Conservation (phyloP, 2,888 invertebrate genomes). For the Tiliacea aurago region DNA sequence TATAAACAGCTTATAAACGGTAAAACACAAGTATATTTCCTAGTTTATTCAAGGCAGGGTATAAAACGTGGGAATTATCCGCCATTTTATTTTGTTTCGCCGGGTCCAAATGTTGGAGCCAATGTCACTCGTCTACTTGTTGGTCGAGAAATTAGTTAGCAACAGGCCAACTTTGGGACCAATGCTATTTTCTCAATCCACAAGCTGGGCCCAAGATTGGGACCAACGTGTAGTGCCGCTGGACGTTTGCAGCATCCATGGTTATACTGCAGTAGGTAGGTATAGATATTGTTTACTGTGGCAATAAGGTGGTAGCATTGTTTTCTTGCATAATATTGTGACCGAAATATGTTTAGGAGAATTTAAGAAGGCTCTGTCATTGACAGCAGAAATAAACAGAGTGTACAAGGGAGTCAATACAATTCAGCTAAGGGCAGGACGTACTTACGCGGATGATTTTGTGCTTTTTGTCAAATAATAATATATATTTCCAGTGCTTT, state of each 20-base stretch:
- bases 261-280: conserved; percentile 20
- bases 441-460: too few species aligned
- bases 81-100: conserved; percentile 44
- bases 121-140: neutral
- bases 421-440: neutral
- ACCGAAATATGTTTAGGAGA: conserved; percentile 16
- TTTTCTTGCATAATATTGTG: conserved; percentile 14
- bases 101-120: neutral
- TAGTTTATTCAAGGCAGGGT: conserved; percentile 39
- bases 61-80: conserved; percentile 51
- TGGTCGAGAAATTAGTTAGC: neutral
- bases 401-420: neutral
- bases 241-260: conserved; percentile 6
- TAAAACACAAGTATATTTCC: conserved; percentile 37
- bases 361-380: conserved; percentile 2
- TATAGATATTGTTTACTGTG: conserved; percentile 21
- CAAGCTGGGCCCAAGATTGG: neutral
- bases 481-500: neutral
- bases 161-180: neutral
- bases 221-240: neutral
- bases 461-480: neutral
- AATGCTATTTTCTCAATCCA: neutral
- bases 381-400: conserved; percentile 12
- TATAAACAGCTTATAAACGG: conserved; percentile 49
- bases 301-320: conserved; percentile 5